Evolutionary conservation across 1,140 invertebrate species (phyloP), one percentile per base, ranked within the genome.

Genomic region (Nephila pilipes): DNA sequence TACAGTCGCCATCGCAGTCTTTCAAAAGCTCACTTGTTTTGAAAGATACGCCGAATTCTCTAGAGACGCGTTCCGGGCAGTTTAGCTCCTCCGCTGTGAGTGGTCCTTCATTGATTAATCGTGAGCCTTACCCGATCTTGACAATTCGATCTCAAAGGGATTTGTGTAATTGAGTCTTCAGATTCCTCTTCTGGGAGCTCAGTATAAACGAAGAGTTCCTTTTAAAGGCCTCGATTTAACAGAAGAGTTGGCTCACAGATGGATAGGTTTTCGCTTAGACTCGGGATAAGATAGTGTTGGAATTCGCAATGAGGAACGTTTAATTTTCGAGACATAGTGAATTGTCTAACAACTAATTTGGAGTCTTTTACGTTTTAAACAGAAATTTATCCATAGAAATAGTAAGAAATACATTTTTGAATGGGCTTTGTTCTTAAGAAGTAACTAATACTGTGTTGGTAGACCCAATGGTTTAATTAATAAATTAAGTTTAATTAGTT

Each of bases 1-100:
- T 12, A 93, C 91, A 36, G 91, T 93, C 16, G 91, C 91, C 91
- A 93, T 93, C 32, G 6, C 46, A 20, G 20, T 57, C 38, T 81
- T 54, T 81, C 38, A 81, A 46, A 46, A 54, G n/a, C 46, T 25
- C 80, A 20, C 80, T 54, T 46, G 80, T 81, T 81, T 54, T 54
- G 46, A 81, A 81, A 81, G 80, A 46, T 54, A 32, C 29, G 18
- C 69, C 5, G 5, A 75, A 29, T 32, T 29, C 46, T 81, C 80
- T 20, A n/a, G 80, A 22, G 80, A 46, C 3, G 20, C 38, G 14
- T 81, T 46, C 80, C 80, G 46, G 80, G 25, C 38, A 54, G 36
- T 46, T 55, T 81, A 55, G 46, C 25, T 75, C 69, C 25, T 16
- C 29, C 32, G 69, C 69, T 5, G 58, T 36, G 10, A 75, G 69